These are phyloP conservation scores for Pelmatolapia mariae DNA, from an alignment of 2,113 vertebrate genomes.

Conservation along the genomic window DNA sequence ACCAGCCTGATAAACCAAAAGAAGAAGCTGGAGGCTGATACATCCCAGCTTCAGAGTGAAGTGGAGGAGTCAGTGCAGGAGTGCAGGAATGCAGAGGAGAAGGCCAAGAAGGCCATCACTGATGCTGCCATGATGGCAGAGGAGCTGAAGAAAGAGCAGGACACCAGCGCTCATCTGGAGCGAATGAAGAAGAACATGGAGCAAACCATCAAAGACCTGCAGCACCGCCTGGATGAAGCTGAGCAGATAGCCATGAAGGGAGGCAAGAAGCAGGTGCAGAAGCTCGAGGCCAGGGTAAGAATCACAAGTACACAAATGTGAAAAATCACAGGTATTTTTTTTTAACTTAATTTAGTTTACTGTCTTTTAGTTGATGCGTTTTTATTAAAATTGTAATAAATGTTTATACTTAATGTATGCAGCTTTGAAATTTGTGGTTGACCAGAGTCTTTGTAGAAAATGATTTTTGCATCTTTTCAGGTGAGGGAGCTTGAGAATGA, in stretches of 20 bases:
- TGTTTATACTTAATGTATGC: background rate
- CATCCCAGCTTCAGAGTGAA: conserved; percentile 62
- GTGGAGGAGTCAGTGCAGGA: conserved; percentile 67
- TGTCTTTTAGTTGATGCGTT: background rate
- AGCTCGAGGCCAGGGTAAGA: conserved; percentile 70
- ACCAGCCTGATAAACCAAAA: conserved; percentile 69
- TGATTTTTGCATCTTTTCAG: conserved; percentile 27
- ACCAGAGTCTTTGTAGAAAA: background rate
- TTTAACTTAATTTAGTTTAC: background rate
- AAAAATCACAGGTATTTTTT: background rate
- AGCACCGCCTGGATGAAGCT: conserved; percentile 80
- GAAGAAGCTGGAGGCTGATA: conserved; percentile 69
- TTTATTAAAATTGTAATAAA: background rate
- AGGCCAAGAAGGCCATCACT: conserved; percentile 67
- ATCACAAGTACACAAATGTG: background rate
- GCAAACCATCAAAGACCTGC: conserved; percentile 74
- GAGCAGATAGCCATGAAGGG: conserved; percentile 81
- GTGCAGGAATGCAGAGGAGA: conserved; percentile 66
- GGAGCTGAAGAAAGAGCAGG: conserved; percentile 90
- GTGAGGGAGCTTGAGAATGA: conserved; percentile 87
- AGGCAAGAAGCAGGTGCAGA: conserved; percentile 75
- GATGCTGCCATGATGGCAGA: conserved; percentile 88
- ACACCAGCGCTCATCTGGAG: conserved; percentile 88
- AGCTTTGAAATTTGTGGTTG: background rate
- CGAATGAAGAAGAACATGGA: conserved; percentile 76